Conservation (phyloP, 2,797 vertebrate species). For the Diplodus puntazzo region DNA sequence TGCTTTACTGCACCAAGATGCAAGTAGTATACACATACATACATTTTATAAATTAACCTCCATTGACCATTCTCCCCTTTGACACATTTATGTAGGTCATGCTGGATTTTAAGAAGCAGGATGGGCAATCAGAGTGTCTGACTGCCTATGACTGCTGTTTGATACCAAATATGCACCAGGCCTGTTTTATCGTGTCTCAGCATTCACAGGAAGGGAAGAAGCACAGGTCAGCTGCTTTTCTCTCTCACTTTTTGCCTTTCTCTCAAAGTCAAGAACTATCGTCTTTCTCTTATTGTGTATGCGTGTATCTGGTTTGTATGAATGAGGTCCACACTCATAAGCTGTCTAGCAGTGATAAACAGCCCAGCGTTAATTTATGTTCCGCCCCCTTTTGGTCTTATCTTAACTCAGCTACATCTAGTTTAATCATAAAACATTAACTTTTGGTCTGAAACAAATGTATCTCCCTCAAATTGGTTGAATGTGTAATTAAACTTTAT, state of each 20-base stretch:
- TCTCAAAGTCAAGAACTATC: conserved; percentile 7
- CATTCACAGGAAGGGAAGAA: conserved; percentile 32
- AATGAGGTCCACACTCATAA: background rate
- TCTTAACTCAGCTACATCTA: background rate
- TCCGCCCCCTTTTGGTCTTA: conserved; percentile 6
- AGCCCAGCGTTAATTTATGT: conserved; percentile 12
- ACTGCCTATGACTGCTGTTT: conserved; percentile 53
- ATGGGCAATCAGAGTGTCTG: conserved; percentile 38
- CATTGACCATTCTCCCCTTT: background rate
- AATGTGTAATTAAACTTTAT: conserved; percentile 61
- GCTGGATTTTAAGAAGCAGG: conserved; percentile 58
- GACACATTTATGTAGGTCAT: conserved; percentile 21
- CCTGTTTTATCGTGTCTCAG: conserved; percentile 40
- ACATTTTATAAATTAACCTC: conserved; percentile 21
- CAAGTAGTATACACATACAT: conserved; percentile 20
- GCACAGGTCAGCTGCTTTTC: conserved; percentile 40
- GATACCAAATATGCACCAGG: conserved; percentile 56
- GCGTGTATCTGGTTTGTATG: conserved; percentile 2
- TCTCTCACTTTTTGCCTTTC: background rate
- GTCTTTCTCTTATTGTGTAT: conserved; percentile 5
- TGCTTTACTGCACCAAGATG: conserved; percentile 38
- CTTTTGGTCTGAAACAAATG: conserved; percentile 12
- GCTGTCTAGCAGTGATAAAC: background rate
- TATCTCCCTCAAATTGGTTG: conserved; percentile 38
- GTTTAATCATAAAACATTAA: conserved; percentile 30